Evolutionary conservation across 92 coral and sea anemone species (phyloP).

Genomic region (Ricordea florida): DNA sequence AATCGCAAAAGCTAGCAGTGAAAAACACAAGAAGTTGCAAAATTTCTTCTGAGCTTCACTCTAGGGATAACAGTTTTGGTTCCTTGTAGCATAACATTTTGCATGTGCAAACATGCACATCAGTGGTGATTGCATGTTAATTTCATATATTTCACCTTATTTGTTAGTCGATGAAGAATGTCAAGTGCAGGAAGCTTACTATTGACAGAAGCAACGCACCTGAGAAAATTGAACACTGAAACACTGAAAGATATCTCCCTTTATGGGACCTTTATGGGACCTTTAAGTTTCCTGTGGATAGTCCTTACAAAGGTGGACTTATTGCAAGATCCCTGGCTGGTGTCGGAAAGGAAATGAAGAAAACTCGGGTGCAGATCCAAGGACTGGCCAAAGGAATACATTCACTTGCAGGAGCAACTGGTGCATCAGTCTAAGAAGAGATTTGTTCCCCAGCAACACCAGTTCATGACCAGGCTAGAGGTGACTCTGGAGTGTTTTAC

Average conservation of each 20-base stretch:
- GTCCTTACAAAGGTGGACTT: slow-evolving; percentile 25
- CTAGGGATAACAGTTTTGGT: too few relatives aligned
- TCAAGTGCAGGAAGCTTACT: neutral
- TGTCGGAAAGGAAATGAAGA: slow-evolving; percentile 29
- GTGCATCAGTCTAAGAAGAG: slow-evolving; percentile 9
- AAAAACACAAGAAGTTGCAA: too few relatives aligned
- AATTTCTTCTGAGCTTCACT: too few relatives aligned
- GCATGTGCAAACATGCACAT: too few relatives aligned
- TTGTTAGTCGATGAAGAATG: neutral
- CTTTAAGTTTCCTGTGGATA: slow-evolving; percentile 23
- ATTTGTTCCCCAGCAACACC: too few relatives aligned
- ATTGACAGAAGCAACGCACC: slow-evolving; percentile 16
- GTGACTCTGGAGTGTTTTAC: too few relatives aligned
- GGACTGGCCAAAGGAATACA: neutral
- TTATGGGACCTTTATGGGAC: slow-evolving; percentile 37
- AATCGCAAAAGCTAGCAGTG: too few relatives aligned
- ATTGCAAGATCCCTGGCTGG: slow-evolving; percentile 34
- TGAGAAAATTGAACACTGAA: neutral
- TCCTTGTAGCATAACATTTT: too few relatives aligned
- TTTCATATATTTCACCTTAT: neutral
- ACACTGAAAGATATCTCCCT: slow-evolving; percentile 46
- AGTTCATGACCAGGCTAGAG: too few relatives aligned
- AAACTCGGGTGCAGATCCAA: slow-evolving; percentile 38
- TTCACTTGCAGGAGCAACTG: slow-evolving; percentile 41
- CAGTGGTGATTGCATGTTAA: too few relatives aligned